These are phyloP conservation scores for Lycophotia porphyrea DNA, from an alignment of 2,888 invertebrate genomes.

Conservation along the genomic window DNA sequence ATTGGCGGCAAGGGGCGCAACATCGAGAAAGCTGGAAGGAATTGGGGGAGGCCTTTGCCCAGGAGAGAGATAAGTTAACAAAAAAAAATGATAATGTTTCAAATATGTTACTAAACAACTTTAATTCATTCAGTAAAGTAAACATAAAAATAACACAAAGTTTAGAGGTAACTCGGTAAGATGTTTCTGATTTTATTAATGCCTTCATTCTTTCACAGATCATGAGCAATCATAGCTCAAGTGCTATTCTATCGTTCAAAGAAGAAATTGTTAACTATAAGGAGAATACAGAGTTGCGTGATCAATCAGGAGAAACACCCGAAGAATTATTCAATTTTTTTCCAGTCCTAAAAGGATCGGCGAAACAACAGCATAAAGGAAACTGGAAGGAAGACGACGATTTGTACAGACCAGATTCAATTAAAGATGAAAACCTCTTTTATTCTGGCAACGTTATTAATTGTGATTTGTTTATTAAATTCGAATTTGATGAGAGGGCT, in stretches of 20 bases:
- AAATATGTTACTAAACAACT: background rate
- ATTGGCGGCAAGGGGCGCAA: too few species aligned
- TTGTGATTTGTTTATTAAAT: constrained; percentile 27
- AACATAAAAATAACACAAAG: background rate
- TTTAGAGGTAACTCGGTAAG: background rate
- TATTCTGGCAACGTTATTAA: background rate
- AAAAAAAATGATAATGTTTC: background rate
- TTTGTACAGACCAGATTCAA: fast-evolving
- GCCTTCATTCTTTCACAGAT: background rate
- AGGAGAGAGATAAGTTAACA: background rate
- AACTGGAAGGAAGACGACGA: too few species aligned
- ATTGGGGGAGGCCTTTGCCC: too few species aligned
- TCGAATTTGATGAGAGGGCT: constrained; percentile 4
- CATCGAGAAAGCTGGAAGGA: too few species aligned
- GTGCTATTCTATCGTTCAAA: background rate
- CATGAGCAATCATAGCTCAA: background rate
- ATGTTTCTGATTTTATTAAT: background rate
- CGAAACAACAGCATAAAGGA: too few species aligned
- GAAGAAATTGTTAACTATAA: constrained; percentile 17
- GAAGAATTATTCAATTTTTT: background rate
- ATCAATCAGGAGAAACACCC: background rate
- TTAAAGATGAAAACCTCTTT: background rate
- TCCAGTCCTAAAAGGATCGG: background rate
- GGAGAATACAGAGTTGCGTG: background rate
- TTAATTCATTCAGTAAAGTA: background rate